Evolutionary conservation across 2,113 vertebrate species (phyloP).

Genomic region (Callopanchax toddi): DNA sequence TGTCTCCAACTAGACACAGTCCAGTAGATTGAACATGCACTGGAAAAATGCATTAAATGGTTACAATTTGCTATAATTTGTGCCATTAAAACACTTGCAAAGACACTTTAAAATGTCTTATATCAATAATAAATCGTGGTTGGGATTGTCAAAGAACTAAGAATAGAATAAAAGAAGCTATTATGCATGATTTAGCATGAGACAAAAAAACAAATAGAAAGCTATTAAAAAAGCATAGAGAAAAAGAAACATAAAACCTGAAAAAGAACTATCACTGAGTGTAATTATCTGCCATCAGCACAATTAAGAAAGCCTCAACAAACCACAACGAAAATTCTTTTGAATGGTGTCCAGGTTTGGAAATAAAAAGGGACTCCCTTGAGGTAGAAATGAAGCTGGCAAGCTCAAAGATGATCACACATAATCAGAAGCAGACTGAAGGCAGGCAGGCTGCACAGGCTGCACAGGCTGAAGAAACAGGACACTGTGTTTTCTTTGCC

Average conservation of each 20-base stretch:
- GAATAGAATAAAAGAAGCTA: too few relatives aligned
- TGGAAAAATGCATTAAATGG: too few relatives aligned
- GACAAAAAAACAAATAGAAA: conserved; percentile 8
- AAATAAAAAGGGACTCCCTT: conserved; percentile 32
- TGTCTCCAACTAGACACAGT: too few relatives aligned
- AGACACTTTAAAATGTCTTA: too few relatives aligned
- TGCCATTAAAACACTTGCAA: too few relatives aligned
- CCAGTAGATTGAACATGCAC: too few relatives aligned
- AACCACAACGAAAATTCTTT: conserved; percentile 64
- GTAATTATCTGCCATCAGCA: conserved; percentile 37
- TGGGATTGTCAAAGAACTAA: too few relatives aligned
- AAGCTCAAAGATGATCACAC: conserved; percentile 69
- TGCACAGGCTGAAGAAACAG: conserved; percentile 65
- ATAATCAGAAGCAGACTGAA: conserved; percentile 78
- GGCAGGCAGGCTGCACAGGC: conserved; percentile 50
- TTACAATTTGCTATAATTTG: too few relatives aligned
- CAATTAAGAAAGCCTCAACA: conserved; percentile 71
- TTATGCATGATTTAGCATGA: conserved; percentile 8
- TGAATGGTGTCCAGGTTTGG: conserved; percentile 60
- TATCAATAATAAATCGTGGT: too few relatives aligned
- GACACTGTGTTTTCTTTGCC: conserved; percentile 75
- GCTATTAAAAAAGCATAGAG: not conserved
- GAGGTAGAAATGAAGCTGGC: conserved; percentile 70
- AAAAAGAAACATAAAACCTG: conserved; percentile 13
- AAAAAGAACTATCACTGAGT: conserved; percentile 34